Evolutionary conservation across 2,888 invertebrate genomes (phyloP).

Genomic region (Choristoneura rosaceana): DNA sequence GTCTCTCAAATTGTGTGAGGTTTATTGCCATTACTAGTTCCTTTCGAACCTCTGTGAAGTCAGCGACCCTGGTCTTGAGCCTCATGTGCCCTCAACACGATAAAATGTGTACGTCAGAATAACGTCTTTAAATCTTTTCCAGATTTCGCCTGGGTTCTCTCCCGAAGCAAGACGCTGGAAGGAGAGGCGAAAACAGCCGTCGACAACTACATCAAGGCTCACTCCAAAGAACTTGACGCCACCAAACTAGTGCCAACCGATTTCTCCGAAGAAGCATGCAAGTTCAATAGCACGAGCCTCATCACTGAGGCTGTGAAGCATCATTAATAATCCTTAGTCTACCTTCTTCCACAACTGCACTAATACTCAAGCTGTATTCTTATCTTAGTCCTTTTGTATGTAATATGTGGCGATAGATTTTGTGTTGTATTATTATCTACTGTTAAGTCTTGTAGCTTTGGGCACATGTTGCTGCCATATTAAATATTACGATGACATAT

Average conservation of each 20-base stretch:
- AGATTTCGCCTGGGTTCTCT: conserved; percentile 73
- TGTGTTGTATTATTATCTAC: background rate
- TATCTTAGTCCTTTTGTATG: background rate
- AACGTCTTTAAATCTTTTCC: conserved; percentile 43
- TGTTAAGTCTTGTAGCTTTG: background rate
- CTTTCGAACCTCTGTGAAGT: no score
- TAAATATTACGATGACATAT: background rate
- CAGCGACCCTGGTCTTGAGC: no score
- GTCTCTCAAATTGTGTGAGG: no score
- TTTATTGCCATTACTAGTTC: no score
- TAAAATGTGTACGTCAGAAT: background rate
- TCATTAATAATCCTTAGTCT: conserved; percentile 48
- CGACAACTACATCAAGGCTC: conserved; percentile 65
- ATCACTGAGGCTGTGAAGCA: conserved; percentile 58
- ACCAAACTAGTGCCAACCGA: conserved; percentile 63
- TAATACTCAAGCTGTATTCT: background rate
- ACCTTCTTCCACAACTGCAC: background rate
- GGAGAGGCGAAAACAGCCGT: conserved; percentile 68
- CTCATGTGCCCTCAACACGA: no score
- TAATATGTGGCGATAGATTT: background rate
- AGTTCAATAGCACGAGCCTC: conserved; percentile 59
- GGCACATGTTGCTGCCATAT: background rate
- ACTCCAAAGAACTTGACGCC: conserved; percentile 64
- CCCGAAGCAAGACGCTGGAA: conserved; percentile 66
- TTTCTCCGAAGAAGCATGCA: conserved; percentile 73